These are phyloP conservation scores for Heptranchias perlo DNA, from an alignment of 2,113 vertebrate genomes.

Conservation along the genomic window DNA sequence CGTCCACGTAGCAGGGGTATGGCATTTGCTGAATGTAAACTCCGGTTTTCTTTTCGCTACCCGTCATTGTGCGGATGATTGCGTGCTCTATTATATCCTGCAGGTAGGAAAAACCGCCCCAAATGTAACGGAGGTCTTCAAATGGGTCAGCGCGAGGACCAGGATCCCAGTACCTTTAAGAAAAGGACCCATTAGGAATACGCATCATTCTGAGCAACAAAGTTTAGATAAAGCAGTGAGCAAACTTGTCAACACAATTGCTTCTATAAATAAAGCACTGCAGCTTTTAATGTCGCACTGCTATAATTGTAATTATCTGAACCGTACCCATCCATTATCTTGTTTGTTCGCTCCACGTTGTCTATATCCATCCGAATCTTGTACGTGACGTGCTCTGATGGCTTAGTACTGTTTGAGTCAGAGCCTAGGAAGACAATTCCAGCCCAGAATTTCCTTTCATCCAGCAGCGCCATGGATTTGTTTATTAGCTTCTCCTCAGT, in stretches of 20 bases:
- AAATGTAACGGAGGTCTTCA: conserved; percentile 93
- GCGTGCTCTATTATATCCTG: conserved; percentile 91
- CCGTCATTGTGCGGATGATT: conserved; percentile 79
- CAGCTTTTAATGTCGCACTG: background rate
- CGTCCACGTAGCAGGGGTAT: conserved; percentile 93
- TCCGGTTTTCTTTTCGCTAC: conserved; percentile 76
- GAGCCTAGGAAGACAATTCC: conserved; percentile 82
- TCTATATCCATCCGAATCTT: conserved; percentile 99
- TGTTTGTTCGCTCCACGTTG: conserved; percentile 95
- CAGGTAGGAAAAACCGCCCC: conserved; percentile 91
- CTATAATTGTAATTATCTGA: background rate
- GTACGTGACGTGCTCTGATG: conserved; percentile 80
- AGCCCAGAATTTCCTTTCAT: conserved; percentile 92
- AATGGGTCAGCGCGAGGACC: conserved; percentile 95
- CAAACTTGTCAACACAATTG: background rate
- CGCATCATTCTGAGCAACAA: background rate
- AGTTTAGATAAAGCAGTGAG: background rate
- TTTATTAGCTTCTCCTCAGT: conserved; percentile 78
- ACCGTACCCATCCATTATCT: conserved; percentile 91
- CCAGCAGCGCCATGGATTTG: conserved; percentile 78
- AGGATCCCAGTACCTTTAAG: conserved; percentile 89
- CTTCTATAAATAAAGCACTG: background rate
- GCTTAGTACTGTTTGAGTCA: conserved; percentile 57
- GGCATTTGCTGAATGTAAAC: conserved; percentile 98
- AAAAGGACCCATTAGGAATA: background rate